Evolutionary conservation across 2,888 invertebrate genomes (phyloP).

Genomic region (Neoitamus cyanurus): DNA sequence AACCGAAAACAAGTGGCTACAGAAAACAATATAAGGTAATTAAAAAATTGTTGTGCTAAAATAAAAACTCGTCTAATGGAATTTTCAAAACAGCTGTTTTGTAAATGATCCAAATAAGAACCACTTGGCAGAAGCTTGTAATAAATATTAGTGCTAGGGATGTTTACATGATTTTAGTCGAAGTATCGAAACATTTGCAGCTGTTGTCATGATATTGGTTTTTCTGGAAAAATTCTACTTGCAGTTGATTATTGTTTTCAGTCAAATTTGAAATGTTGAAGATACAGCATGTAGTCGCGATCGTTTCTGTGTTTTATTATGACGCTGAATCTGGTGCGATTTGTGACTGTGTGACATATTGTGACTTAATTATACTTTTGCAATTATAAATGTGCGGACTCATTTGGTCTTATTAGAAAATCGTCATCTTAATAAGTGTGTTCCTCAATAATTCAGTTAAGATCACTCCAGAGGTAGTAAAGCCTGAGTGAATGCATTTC

Average conservation of each 20-base stretch:
- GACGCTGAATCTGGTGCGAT: background rate
- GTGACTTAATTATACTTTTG: background rate
- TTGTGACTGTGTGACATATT: background rate
- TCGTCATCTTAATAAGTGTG: background rate
- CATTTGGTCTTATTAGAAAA: background rate
- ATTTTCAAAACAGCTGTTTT: too few species aligned
- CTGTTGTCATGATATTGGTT: background rate
- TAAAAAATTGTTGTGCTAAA: too few species aligned
- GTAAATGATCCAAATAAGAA: too few species aligned
- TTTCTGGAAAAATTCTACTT: background rate
- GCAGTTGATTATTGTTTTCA: background rate
- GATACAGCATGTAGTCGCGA: background rate
- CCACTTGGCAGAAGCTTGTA: background rate
- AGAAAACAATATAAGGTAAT: too few species aligned
- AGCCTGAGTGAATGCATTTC: background rate
- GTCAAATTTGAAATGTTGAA: background rate
- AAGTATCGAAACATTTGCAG: background rate
- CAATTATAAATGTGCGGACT: background rate
- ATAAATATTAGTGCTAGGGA: background rate
- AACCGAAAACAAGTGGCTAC: too few species aligned
- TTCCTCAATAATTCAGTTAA: background rate
- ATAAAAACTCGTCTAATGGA: too few species aligned
- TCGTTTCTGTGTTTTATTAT: background rate
- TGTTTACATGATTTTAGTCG: background rate
- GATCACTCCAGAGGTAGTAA: background rate